A percentile compares a stretch with the other conserved stretches of the same genome.
Conservation (phyloP, 2,888 invertebrate genomes). For the Drosophila formosana region DNA sequence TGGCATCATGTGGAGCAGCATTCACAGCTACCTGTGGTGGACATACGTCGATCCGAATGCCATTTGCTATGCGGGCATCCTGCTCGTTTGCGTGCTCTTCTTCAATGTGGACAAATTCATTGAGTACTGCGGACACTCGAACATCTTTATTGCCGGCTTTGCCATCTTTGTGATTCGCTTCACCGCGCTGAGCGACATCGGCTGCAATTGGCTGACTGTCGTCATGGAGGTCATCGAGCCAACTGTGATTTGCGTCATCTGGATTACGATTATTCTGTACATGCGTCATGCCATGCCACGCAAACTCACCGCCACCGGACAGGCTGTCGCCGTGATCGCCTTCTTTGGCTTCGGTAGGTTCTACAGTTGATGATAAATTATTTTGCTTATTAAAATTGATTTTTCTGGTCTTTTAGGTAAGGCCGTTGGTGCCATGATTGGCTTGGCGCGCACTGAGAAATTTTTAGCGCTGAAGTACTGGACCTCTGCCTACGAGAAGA, state of each 20-base stretch:
- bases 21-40: conserved; percentile 92
- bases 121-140: conserved; percentile 92
- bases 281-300: conserved; percentile 92
- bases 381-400: not conserved
- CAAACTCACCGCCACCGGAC: conserved; percentile 91
- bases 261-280: conserved; percentile 92
- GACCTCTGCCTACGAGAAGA: conserved; percentile 87
- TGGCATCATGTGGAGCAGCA: conserved; percentile 92
- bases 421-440: conserved; percentile 90
- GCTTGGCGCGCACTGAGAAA: conserved; percentile 85
- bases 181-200: conserved; percentile 87
- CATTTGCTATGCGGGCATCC: conserved; percentile 70
- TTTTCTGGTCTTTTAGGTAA: conserved; percentile 86
- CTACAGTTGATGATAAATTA: not conserved
- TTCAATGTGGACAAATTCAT: conserved; percentile 92
- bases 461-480: conserved; percentile 56
- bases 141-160: conserved; percentile 93
- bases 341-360: conserved; percentile 90
- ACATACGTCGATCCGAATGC: conserved; percentile 84
- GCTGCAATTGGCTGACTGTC: conserved; percentile 88
- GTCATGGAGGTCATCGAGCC: conserved; percentile 91
- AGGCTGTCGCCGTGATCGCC: conserved; percentile 91
- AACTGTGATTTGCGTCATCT: conserved; percentile 91
- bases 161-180: conserved; percentile 92
- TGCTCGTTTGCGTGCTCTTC: conserved; percentile 80